Evolutionary conservation across 2,888 invertebrate genomes (phyloP).

Genomic region (Argyresthia albistria): DNA sequence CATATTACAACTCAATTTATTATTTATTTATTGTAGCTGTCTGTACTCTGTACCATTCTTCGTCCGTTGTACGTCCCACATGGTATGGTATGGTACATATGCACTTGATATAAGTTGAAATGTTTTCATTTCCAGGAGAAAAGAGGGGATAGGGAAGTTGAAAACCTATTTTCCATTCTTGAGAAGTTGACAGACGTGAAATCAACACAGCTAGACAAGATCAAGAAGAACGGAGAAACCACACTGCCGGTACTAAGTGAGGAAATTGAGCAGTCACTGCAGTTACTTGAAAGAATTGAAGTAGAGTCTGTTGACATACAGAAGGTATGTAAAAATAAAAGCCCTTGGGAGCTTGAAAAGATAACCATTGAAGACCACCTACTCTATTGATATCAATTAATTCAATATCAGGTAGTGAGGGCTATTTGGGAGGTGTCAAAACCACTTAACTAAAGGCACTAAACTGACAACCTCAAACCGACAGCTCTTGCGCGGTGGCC

Average conservation of each 20-base stretch:
- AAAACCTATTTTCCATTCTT: slow-evolving; percentile 81
- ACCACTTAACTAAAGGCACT: too few relatives aligned
- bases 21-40: background rate
- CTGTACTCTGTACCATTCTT: too few relatives aligned
- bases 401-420: too few relatives aligned
- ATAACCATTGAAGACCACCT: too few relatives aligned
- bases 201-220: slow-evolving; percentile 79
- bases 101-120: slow-evolving; percentile 4
- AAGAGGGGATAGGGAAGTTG: slow-evolving; percentile 84
- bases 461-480: too few relatives aligned
- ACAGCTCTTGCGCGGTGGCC: too few relatives aligned
- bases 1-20: background rate
- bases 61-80: too few relatives aligned
- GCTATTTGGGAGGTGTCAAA: too few relatives aligned
- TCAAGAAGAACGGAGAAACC: slow-evolving; percentile 73
- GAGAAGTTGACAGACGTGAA: slow-evolving; percentile 85
- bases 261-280: slow-evolving; percentile 76
- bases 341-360: too few relatives aligned
- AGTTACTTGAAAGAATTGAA: slow-evolving; percentile 74
- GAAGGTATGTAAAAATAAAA: too few relatives aligned
- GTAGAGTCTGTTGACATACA: slow-evolving; percentile 70
- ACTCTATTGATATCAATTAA: too few relatives aligned
- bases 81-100: background rate
- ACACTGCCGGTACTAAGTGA: slow-evolving; percentile 75
- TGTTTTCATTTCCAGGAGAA: slow-evolving; percentile 72